Conservation (phyloP, 1,140 invertebrate species). For the Gryllus bimaculatus region DNA sequence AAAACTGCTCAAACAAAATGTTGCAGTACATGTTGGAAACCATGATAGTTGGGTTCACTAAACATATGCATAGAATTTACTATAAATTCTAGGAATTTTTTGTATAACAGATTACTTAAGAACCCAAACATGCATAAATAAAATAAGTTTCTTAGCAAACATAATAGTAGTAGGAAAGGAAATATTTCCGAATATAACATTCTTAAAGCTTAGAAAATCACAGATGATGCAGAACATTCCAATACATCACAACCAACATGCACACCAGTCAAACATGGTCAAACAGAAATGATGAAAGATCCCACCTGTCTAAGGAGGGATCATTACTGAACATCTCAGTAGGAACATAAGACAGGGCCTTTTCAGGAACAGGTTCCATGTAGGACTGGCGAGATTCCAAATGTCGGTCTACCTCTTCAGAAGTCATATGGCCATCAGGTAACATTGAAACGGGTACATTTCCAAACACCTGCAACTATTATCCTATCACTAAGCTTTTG, state of each 20-base stretch:
- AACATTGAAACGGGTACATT: conserved; percentile 31
- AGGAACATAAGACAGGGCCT: conserved; percentile 76
- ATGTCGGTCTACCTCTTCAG: conserved; percentile 83
- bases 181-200: no score
- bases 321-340: conserved; percentile 91
- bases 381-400: conserved; percentile 74
- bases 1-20: no score
- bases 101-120: no score
- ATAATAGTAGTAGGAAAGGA: no score
- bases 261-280: neutral
- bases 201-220: neutral
- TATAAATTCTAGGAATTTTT: neutral
- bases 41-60: no score
- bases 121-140: no score
- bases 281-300: neutral
- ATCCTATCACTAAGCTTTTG: neutral
- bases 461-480: conserved; percentile 18
- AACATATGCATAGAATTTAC: no score
- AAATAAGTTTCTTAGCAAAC: no score
- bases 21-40: no score
- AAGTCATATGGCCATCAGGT: conserved; percentile 76
- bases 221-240: neutral
- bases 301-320: conserved; percentile 65
- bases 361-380: conserved; percentile 71
- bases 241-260: neutral